Percentiles rank a stretch among this genome's conserved stretches.
Conservation (phyloP, 2,888 invertebrate species). For the Oligia strigilis region DNA sequence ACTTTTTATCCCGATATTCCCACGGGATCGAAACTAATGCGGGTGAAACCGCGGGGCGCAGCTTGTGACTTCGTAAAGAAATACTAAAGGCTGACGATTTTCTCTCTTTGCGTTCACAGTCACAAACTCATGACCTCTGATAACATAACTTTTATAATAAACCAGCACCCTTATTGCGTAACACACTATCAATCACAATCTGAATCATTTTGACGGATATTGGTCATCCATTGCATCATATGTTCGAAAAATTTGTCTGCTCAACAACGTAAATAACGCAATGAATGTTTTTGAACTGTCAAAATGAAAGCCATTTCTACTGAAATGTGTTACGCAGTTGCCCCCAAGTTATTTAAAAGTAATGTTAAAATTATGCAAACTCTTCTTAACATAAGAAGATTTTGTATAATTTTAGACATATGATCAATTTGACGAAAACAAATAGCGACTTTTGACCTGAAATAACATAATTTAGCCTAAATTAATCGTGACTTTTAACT, state of each 20-base stretch:
- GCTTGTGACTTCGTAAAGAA: background rate
- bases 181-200: background rate
- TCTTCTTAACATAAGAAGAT: background rate
- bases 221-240: background rate
- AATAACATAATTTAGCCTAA: slow-evolving; percentile 9
- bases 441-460: slow-evolving; percentile 17
- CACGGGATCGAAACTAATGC: too few relatives aligned
- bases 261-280: background rate
- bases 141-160: background rate
- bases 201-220: background rate
- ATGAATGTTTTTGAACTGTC: background rate
- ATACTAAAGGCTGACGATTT: background rate
- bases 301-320: background rate
- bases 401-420: background rate
- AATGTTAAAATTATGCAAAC: slow-evolving; percentile 1
- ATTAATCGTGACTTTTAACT: slow-evolving; percentile 38
- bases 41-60: too few relatives aligned
- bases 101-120: background rate
- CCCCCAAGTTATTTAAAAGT: background rate
- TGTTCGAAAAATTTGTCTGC: background rate
- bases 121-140: background rate
- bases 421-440: slow-evolving; percentile 1
- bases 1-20: too few relatives aligned
- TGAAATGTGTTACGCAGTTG: background rate
- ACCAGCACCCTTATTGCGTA: background rate